phyloP scores from a whole-genome alignment of 2,113 vertebrate genomes.

The Podilymbus podiceps region DNA sequence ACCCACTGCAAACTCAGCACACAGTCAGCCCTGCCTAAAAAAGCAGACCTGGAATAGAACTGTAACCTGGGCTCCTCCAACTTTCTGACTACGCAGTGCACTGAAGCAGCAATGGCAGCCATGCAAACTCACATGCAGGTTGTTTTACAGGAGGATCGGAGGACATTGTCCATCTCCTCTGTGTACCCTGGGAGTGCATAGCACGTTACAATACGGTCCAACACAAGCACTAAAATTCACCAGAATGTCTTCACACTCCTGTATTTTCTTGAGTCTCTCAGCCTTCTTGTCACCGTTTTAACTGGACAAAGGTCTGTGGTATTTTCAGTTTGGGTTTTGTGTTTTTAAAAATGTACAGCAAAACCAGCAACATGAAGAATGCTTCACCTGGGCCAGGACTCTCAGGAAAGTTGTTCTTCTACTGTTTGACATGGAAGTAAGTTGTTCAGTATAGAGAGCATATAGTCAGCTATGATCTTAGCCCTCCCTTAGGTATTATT shows the following conservation, averaged over 20 bases:
- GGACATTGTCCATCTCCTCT: not conserved
- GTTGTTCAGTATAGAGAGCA: not conserved
- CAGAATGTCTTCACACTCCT: not conserved
- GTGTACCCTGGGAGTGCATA: fast-evolving
- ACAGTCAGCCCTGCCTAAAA: not conserved
- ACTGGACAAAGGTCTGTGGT: not conserved
- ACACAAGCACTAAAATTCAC: not conserved
- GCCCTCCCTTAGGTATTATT: not conserved
- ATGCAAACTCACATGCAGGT: fast-evolving
- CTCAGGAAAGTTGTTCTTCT: not conserved
- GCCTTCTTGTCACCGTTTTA: not conserved
- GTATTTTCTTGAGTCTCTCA: not conserved
- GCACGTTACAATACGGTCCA: fast-evolving
- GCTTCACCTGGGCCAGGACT: not conserved
- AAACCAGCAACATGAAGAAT: not conserved
- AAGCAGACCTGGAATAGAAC: not conserved
- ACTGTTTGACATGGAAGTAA: not conserved
- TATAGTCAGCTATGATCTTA: not conserved
- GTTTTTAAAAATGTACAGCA: not conserved
- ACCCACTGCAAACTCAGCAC: not conserved
- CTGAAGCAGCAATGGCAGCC: not conserved
- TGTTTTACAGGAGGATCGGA: not conserved
- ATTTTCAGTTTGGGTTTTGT: not conserved
- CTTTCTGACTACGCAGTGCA: not conserved
- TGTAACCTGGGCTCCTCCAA: not conserved